These are phyloP conservation scores for Semaprochilodus insignis DNA, from an alignment of 2,797 vertebrate genomes.

Conservation along the genomic window DNA sequence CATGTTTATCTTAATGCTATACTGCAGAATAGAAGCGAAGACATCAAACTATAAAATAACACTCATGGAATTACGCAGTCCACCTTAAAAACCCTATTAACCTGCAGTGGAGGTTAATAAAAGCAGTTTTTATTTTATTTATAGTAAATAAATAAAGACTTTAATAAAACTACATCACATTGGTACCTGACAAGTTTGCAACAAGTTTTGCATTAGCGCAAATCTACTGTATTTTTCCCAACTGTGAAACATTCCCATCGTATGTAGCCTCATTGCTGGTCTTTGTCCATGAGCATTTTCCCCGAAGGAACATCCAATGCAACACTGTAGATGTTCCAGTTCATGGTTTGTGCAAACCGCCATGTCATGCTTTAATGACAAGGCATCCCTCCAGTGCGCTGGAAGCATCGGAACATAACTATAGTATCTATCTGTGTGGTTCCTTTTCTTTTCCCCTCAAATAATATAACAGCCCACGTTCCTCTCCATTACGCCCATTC, in stretches of 20 bases:
- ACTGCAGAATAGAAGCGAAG: too few relatives aligned
- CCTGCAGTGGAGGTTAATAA: too few relatives aligned
- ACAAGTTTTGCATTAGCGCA: too few relatives aligned
- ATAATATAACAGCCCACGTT: not conserved
- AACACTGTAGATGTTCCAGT: not conserved
- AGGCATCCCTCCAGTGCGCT: not conserved
- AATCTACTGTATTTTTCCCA: too few relatives aligned
- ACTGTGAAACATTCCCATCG: not conserved
- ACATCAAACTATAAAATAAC: too few relatives aligned
- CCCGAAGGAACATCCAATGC: not conserved
- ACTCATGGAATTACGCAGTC: too few relatives aligned
- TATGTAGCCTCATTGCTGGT: not conserved
- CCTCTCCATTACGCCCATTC: not conserved
- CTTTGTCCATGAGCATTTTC: not conserved
- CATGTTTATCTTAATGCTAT: too few relatives aligned
- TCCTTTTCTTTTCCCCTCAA: not conserved
- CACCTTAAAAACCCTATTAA: too few relatives aligned
- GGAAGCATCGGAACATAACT: not conserved
- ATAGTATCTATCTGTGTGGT: not conserved
- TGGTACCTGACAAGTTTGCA: too few relatives aligned
- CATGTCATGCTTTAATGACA: not conserved
- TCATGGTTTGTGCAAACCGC: not conserved
- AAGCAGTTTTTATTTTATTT: too few relatives aligned
- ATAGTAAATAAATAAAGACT: too few relatives aligned
- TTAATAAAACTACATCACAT: too few relatives aligned